These are phyloP conservation scores for Alitta virens DNA, from an alignment of 2,888 invertebrate genomes.

Conservation along the genomic window DNA sequence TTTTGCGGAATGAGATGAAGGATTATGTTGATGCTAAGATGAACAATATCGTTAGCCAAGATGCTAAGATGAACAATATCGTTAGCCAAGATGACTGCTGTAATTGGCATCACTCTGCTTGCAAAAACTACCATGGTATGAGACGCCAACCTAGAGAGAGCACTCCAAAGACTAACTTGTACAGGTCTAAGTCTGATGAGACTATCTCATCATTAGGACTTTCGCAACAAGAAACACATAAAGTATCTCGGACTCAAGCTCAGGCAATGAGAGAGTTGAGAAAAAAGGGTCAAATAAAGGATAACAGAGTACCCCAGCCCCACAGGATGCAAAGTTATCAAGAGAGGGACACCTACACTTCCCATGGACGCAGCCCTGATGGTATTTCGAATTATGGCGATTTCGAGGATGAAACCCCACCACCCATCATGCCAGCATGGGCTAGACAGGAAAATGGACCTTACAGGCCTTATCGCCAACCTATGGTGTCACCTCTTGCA, in stretches of 20 bases:
- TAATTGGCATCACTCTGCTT: constrained; percentile 13
- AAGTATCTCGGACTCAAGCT: not conserved
- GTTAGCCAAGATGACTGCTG: constrained; percentile 13
- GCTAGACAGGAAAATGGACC: not conserved
- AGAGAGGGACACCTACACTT: no score
- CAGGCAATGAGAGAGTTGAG: constrained; percentile 5
- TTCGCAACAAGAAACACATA: not conserved
- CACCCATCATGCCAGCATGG: no score
- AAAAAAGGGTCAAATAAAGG: not conserved
- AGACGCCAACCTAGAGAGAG: not conserved
- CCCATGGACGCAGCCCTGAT: no score
- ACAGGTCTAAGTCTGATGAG: constrained; percentile 28
- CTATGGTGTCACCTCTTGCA: not conserved
- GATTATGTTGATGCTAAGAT: constrained; percentile 43
- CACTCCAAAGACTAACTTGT: constrained; percentile 9
- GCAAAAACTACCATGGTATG: not conserved
- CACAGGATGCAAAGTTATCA: not conserved
- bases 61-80: constrained; percentile 3
- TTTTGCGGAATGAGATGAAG: constrained; percentile 43
- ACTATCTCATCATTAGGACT: constrained; percentile 27
- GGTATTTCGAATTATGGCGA: no score
- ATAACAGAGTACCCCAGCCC: not conserved
- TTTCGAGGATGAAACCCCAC: no score
- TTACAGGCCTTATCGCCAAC: not conserved
- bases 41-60: constrained; percentile 2